These are phyloP conservation scores for Otocyon megalotis DNA, from an alignment of 2,113 vertebrate species.

Conservation along the genomic window DNA sequence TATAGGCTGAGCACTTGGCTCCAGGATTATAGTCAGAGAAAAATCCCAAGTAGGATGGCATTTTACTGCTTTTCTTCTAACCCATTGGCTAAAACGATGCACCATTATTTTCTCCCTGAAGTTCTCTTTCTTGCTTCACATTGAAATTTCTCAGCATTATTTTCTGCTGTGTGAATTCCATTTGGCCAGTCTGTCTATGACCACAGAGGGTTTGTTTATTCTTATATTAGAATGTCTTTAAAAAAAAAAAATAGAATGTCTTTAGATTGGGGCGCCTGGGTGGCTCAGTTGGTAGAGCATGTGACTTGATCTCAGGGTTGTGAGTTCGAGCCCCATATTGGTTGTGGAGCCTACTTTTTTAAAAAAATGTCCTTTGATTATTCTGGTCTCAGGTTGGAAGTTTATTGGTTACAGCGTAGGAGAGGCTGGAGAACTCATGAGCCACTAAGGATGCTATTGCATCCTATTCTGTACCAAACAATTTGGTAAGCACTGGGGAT, in stretches of 20 bases:
- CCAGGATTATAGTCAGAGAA: background rate
- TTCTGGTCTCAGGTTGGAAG: background rate
- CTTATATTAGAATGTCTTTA: background rate
- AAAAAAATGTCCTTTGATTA: background rate
- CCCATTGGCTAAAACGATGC: background rate
- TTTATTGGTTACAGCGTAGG: background rate
- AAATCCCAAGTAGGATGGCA: background rate
- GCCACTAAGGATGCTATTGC: background rate
- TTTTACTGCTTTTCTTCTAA: constrained; percentile 36
- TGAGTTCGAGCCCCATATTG: background rate
- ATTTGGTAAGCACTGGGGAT: background rate
- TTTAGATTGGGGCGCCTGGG: background rate
- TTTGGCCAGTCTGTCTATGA: background rate
- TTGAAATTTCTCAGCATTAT: background rate
- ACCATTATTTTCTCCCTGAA: constrained; percentile 21
- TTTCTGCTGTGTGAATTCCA: background rate
- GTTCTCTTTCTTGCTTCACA: background rate
- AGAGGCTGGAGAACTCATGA: background rate
- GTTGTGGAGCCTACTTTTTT: background rate
- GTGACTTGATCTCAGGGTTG: background rate
- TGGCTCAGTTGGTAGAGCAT: background rate
- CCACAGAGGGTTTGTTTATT: background rate
- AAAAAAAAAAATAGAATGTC: background rate
- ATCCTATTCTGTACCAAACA: background rate
- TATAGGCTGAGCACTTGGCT: background rate